Evolutionary conservation across 2,888 invertebrate genomes (phyloP), one percentile per base, ranked within the genome.

Genomic region (Aromia moschata): DNA sequence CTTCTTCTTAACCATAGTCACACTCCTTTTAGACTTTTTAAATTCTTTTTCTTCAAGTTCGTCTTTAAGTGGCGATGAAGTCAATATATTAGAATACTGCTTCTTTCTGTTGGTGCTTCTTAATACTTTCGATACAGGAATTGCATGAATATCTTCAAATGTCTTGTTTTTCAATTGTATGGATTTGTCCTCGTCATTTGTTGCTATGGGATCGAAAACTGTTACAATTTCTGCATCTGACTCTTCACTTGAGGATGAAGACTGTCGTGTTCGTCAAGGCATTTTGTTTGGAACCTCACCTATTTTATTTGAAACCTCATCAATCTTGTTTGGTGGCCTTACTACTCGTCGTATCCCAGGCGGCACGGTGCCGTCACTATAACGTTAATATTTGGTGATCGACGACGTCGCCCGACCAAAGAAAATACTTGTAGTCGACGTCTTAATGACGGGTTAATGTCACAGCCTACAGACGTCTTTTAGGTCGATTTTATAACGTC

Each of bases 81-180:
- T 51, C 18, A 51, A 14, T 30, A 58, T 58, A 45, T 58, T 44
- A 36, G 53, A 53, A 38, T 53, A n/a, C 25, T 58, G 53, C 18
- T 52, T 58, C 38, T 53, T 58, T 53, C 52, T 49, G 17, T 33
- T 38, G n/a, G 16, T 47, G 41, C 12, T 47, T 47, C 38, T 47
- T 49, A 49, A 49, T 58, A 45, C 38, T 58, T 20, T 53, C 33
- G 40, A 38, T 37, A 30, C 17, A 17, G 58, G 58, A 45, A 53
- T 53, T 45, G 38, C 18, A 38, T 53, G 11, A 30, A 58, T 45
- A 38, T 58, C 53, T 58, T 53, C 46, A 40, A 53, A 25, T 18
- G 46, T 38, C 30, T 45, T 53, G 30, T 53, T 58, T 53, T 53
- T 53, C 11, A 58, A 53, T 17, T 38, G 25, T 52, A 57, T 43